These are phyloP conservation scores for Zaprionus africanus DNA, from an alignment of 1,140 invertebrate genomes.

Conservation along the genomic window DNA sequence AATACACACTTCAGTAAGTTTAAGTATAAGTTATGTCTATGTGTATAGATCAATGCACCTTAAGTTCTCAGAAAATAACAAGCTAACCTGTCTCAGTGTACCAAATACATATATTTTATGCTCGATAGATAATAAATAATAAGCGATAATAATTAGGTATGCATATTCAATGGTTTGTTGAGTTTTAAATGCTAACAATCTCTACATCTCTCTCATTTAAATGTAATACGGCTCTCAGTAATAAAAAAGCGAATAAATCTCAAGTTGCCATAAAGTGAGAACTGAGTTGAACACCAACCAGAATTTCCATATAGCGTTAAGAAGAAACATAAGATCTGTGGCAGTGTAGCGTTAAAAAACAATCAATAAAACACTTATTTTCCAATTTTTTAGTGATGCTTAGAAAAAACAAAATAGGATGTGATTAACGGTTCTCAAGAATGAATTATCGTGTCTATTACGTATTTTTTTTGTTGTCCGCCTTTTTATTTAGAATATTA, in stretches of 20 bases:
- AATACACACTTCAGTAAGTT: constrained; percentile 29
- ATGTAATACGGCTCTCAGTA: constrained; percentile 23
- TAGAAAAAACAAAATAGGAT: neutral
- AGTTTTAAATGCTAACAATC: constrained; percentile 81
- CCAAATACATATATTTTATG: constrained; percentile 31
- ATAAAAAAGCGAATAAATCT: constrained; percentile 18
- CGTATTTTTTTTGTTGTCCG: constrained; percentile 58
- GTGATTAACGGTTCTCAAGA: neutral
- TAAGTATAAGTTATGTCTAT: constrained; percentile 48
- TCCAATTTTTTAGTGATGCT: neutral
- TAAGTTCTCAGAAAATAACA: constrained; percentile 52
- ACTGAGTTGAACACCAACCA: neutral
- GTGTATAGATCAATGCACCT: constrained; percentile 59
- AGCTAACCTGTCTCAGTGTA: constrained; percentile 41
- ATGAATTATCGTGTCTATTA: constrained; percentile 41
- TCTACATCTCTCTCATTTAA: constrained; percentile 79
- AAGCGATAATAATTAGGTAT: constrained; percentile 28
- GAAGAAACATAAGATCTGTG: constrained; percentile 48
- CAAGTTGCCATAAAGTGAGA: constrained; percentile 17
- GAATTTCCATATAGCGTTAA: constrained; percentile 13
- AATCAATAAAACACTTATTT: constrained; percentile 23
- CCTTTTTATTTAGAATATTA: constrained; percentile 58
- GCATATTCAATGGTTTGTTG: constrained; percentile 50
- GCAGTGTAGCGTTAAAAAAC: constrained; percentile 68
- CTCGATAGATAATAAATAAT: constrained; percentile 36